These are phyloP conservation scores for Herminia tarsipennalis DNA, from an alignment of 2,888 invertebrate genomes.

Conservation along the genomic window DNA sequence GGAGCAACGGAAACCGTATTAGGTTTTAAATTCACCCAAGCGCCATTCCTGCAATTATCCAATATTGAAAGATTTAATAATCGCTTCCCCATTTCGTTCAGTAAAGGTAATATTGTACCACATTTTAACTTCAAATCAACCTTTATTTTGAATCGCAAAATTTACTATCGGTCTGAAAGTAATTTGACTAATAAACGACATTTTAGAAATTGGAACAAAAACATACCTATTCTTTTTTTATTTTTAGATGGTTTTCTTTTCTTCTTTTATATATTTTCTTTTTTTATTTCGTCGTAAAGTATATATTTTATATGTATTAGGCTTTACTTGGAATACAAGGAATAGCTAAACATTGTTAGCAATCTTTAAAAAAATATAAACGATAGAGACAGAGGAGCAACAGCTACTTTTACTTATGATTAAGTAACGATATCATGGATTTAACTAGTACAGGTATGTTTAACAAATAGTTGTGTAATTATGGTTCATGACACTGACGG, in stretches of 20 bases:
- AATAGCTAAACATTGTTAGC: no score
- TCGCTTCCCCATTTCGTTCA: conserved; percentile 3
- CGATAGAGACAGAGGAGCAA: no score
- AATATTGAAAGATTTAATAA: conserved; percentile 26
- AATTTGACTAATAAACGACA: conserved; percentile 1
- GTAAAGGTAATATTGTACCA: conserved; percentile 6
- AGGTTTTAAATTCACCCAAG: conserved; percentile 22
- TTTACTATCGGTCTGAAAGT: conserved; percentile 3
- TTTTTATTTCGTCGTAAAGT: no score
- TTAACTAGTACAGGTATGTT: no score
- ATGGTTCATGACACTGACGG: no score
- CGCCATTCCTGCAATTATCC: conserved; percentile 18
- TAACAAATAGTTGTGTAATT: no score
- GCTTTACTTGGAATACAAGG: no score
- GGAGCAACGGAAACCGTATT: conserved; percentile 7
- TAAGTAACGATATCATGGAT: no score
- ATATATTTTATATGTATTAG: no score
- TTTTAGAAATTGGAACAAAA: not conserved
- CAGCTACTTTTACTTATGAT: no score
- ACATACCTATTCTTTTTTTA: not conserved
- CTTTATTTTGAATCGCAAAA: not conserved
- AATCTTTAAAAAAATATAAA: no score
- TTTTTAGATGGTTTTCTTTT: not conserved
- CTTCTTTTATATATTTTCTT: no score
- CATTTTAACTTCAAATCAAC: conserved; percentile 11